phyloP scores from a whole-genome alignment of 2,797 vertebrate species.

The Darevskia mixta region DNA sequence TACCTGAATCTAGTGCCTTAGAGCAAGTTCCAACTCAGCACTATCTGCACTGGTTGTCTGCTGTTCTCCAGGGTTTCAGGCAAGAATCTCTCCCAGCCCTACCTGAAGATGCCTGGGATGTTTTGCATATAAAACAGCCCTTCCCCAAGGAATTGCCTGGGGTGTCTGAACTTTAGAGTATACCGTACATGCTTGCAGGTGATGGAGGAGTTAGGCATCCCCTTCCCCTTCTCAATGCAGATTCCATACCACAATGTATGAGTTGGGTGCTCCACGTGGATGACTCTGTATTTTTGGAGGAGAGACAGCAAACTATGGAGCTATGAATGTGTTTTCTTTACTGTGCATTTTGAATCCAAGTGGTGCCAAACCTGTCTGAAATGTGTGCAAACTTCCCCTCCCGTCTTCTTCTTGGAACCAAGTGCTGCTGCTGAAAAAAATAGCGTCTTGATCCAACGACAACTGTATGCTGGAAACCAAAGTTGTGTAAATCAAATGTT shows the following conservation, averaged over 20 bases:
- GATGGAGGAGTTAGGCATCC: not conserved
- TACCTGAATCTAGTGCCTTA: too few relatives aligned
- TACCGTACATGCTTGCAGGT: not conserved
- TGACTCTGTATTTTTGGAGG: not conserved
- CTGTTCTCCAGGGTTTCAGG: too few relatives aligned
- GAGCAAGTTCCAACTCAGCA: too few relatives aligned
- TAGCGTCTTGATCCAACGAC: slow-evolving; percentile 23
- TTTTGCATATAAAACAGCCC: too few relatives aligned
- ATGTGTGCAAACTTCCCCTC: slow-evolving; percentile 28
- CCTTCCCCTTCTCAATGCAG: too few relatives aligned
- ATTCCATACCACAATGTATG: too few relatives aligned
- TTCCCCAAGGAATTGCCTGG: not conserved
- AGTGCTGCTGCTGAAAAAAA: slow-evolving; percentile 4
- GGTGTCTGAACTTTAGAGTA: not conserved
- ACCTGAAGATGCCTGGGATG: too few relatives aligned
- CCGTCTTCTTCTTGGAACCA: slow-evolving; percentile 2
- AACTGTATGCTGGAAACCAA: slow-evolving; percentile 26
- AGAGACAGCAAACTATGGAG: not conserved
- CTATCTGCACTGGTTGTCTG: too few relatives aligned
- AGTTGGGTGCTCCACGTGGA: not conserved
- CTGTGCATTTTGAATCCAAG: slow-evolving; percentile 3
- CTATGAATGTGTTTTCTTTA: slow-evolving; percentile 18
- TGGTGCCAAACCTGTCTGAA: slow-evolving; percentile 39
- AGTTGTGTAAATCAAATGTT: slow-evolving; percentile 39
- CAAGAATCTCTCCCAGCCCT: too few relatives aligned